Percentiles rank a stretch among this genome's conserved stretches.
phyloP scores from a whole-genome alignment of 2,113 vertebrate genomes.

The Stercorarius parasiticus region DNA sequence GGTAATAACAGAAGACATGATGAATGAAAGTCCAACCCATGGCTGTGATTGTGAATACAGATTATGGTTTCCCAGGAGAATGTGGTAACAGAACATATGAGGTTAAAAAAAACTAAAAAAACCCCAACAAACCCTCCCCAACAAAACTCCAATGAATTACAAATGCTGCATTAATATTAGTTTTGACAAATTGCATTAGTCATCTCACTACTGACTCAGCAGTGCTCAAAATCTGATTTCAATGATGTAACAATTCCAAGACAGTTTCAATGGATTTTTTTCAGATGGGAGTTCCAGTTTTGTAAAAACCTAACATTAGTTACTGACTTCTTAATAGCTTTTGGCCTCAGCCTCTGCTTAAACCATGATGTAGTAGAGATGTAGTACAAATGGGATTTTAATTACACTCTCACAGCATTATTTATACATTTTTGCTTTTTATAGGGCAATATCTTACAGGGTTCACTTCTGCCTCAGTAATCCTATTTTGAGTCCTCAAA shows the following conservation, averaged over 20 bases:
- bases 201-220: neutral
- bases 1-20: neutral
- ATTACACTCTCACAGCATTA: neutral
- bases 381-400: neutral
- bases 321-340: neutral
- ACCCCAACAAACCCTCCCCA: fast-evolving
- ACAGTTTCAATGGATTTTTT: neutral
- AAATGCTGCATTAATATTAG: neutral
- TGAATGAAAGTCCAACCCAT: neutral
- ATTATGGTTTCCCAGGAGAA: neutral
- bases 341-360: neutral
- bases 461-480: neutral
- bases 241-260: neutral
- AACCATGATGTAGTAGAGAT: neutral
- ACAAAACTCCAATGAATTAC: neutral
- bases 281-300: neutral
- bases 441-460: neutral
- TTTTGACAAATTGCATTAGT: neutral
- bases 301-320: neutral
- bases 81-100: neutral
- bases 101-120: neutral
- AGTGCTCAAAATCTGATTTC: neutral
- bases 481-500: neutral
- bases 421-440: neutral
- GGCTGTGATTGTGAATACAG: neutral